phyloP scores from a whole-genome alignment of 2,113 vertebrate genomes.

The Rattus rattus region DNA sequence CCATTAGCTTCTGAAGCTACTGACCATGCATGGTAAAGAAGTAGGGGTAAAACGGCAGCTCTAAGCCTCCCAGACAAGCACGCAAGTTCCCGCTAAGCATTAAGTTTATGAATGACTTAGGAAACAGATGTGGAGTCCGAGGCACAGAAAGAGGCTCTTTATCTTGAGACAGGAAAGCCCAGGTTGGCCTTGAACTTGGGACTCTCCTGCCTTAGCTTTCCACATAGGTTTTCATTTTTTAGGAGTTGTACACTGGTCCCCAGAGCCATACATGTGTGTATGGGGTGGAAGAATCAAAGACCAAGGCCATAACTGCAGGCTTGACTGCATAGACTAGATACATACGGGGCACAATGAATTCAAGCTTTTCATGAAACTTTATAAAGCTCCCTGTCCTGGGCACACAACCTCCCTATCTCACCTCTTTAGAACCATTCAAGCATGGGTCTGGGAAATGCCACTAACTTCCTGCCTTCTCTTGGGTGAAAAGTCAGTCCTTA shows the following conservation, averaged over 20 bases:
- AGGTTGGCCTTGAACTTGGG: background rate
- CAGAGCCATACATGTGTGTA: background rate
- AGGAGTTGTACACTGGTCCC: background rate
- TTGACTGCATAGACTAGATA: constrained; percentile 12
- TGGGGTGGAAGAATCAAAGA: background rate
- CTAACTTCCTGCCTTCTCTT: background rate
- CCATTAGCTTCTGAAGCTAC: constrained; percentile 7
- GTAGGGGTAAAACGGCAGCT: background rate
- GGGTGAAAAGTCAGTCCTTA: background rate
- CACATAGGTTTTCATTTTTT: background rate
- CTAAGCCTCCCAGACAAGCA: background rate
- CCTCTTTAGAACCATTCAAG: constrained; percentile 23
- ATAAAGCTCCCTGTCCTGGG: background rate
- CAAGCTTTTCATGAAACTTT: background rate
- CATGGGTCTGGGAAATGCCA: background rate
- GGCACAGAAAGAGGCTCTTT: constrained; percentile 20
- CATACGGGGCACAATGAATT: background rate
- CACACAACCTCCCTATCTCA: background rate
- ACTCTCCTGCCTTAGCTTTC: background rate
- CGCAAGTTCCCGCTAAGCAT: background rate
- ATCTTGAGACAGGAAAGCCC: background rate
- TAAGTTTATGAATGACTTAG: background rate
- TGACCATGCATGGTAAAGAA: constrained; percentile 12
- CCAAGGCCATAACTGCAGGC: background rate
- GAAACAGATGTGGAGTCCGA: background rate